Evolutionary conservation across 2,797 vertebrate genomes (phyloP).

Genomic region (Cichlasoma orientale): DNA sequence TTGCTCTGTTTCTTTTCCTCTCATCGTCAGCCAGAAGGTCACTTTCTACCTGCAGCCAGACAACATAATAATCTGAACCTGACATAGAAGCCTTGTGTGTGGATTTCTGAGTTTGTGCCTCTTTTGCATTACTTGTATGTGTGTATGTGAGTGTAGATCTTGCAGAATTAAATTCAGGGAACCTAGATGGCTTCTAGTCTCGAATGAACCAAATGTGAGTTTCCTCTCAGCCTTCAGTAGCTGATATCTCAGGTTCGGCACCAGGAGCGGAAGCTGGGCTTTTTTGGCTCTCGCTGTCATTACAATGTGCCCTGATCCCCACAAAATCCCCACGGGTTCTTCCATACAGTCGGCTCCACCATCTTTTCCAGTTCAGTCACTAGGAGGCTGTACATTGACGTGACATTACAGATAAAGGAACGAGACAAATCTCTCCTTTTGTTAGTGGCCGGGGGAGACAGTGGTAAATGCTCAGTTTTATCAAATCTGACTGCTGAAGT

Average conservation of each 20-base stretch:
- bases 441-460: slow-evolving; percentile 30
- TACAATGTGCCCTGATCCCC: slow-evolving; percentile 42
- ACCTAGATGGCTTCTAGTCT: slow-evolving; percentile 37
- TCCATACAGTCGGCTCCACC: slow-evolving; percentile 29
- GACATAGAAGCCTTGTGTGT: slow-evolving; percentile 33
- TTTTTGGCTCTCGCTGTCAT: slow-evolving; percentile 54
- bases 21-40: slow-evolving; percentile 52
- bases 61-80: slow-evolving; percentile 49
- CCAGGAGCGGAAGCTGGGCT: slow-evolving; percentile 37
- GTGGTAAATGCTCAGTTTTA: slow-evolving; percentile 57
- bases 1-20: slow-evolving; percentile 34
- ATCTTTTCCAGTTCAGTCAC: slow-evolving; percentile 55
- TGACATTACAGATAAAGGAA: slow-evolving; percentile 52
- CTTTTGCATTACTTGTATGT: slow-evolving; percentile 6
- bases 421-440: slow-evolving; percentile 43
- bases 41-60: slow-evolving; percentile 59
- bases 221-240: slow-evolving; percentile 37
- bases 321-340: slow-evolving; percentile 42
- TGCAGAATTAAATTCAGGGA: slow-evolving; percentile 27
- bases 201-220: slow-evolving; percentile 41
- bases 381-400: slow-evolving; percentile 36
- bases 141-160: not conserved
- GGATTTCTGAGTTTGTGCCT: not conserved
- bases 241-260: slow-evolving; percentile 34
- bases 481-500: slow-evolving; percentile 57